Percentiles rank a stretch among this genome's conserved stretches.
phyloP scores from a whole-genome alignment of 2,797 vertebrate species.

The Acanthurus lineatus region DNA sequence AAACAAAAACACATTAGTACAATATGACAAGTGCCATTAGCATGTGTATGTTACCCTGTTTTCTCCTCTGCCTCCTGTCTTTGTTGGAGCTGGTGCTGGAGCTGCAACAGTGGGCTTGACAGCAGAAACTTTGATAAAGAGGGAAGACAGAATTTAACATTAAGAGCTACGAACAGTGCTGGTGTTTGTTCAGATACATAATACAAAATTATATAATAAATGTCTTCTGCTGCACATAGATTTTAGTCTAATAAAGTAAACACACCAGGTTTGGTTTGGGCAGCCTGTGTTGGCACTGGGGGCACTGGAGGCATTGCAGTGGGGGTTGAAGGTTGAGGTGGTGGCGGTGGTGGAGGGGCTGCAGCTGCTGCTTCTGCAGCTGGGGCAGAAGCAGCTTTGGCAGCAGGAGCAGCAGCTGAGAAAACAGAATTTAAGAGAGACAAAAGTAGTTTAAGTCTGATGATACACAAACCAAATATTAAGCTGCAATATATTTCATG shows the following conservation, averaged over 20 bases:
- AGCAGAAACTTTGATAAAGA: conserved; percentile 89
- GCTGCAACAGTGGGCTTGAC: conserved; percentile 89
- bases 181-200: not conserved
- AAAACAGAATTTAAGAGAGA: not conserved
- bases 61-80: conserved; percentile 90
- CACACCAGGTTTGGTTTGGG: conserved; percentile 94
- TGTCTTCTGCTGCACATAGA: conserved; percentile 23
- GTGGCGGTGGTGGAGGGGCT: conserved; percentile 75
- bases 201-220: not conserved
- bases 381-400: conserved; percentile 87
- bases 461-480: not conserved
- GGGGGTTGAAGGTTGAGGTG: conserved; percentile 81
- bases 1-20: not conserved
- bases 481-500: not conserved
- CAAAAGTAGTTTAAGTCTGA: too few relatives aligned
- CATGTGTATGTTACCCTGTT: conserved; percentile 89
- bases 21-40: conserved; percentile 22
- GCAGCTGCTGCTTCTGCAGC: conserved; percentile 83
- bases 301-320: conserved; percentile 95
- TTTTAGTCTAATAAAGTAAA: conserved; percentile 5
- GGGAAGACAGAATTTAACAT: conserved; percentile 7
- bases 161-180: not conserved
- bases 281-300: conserved; percentile 91
- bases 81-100: conserved; percentile 71
- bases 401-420: conserved; percentile 87